Evolutionary conservation across 2,797 vertebrate species (phyloP).

Genomic region (Malacoraja senta): DNA sequence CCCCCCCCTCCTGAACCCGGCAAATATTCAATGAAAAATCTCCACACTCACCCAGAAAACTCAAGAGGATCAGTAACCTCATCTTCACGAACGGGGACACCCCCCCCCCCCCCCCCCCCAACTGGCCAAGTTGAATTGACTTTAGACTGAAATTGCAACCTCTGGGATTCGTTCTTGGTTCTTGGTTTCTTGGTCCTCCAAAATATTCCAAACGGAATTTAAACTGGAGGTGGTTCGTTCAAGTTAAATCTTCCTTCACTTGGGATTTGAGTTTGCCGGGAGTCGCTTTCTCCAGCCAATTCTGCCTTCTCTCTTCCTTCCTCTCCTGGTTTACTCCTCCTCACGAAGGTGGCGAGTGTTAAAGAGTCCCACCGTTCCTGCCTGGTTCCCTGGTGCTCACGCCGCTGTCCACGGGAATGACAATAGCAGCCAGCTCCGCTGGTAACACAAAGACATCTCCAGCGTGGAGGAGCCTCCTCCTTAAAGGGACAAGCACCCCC

Average conservation of each 20-base stretch:
- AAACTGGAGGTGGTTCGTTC: no score
- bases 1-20: no score
- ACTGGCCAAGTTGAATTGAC: neutral
- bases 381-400: neutral
- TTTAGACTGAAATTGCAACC: no score
- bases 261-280: neutral
- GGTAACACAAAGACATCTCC: neutral
- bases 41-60: neutral
- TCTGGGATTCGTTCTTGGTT: neutral
- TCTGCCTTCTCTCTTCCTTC: no score
- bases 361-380: neutral
- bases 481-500: conserved; percentile 8
- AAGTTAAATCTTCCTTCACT: neutral
- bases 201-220: no score
- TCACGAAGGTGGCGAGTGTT: neutral
- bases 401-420: neutral
- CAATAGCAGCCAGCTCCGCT: neutral
- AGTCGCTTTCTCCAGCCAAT: neutral
- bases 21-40: neutral
- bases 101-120: no score
- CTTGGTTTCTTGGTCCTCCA: no score
- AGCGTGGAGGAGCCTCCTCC: neutral
- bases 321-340: neutral
- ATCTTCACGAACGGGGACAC: neutral
- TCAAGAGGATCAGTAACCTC: neutral